Evolutionary conservation across 2,888 invertebrate species (phyloP).

Genomic region (Emmelina monodactyla): DNA sequence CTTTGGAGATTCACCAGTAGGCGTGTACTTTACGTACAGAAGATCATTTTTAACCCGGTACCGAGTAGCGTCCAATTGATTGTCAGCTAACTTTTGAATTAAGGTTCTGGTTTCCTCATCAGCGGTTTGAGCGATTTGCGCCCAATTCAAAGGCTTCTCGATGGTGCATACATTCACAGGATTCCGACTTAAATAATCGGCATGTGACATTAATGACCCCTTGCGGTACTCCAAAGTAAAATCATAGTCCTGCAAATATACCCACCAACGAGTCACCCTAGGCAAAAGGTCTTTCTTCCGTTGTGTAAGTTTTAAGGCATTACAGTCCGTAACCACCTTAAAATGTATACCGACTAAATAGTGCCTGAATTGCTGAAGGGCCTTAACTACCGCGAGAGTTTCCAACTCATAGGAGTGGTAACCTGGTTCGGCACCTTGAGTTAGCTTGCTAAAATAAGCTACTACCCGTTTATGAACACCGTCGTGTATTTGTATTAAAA

Average conservation of each 20-base stretch:
- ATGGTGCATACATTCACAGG: background rate
- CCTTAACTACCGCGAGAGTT: no score
- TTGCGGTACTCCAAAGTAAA: background rate
- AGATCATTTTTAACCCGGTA: slow-evolving; percentile 6
- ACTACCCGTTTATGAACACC: no score
- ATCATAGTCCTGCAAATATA: background rate
- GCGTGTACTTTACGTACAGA: slow-evolving; percentile 4
- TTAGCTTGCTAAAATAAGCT: no score
- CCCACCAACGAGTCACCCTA: slow-evolving; percentile 3
- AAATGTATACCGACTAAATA: slow-evolving; percentile 2
- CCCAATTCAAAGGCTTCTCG: background rate
- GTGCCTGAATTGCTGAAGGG: no score
- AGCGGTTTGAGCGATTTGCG: background rate
- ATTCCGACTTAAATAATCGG: background rate
- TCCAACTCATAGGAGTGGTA: no score
- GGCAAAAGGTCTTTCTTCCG: slow-evolving; percentile 3
- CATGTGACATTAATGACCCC: background rate
- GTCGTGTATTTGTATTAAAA: no score
- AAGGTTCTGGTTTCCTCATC: background rate
- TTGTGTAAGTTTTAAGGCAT: background rate
- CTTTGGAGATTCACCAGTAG: slow-evolving; percentile 4
- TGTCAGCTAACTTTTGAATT: background rate
- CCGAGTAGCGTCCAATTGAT: slow-evolving; percentile 5
- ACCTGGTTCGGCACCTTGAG: no score
- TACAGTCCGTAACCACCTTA: slow-evolving; percentile 3